Base-by-base conservation (phyloP, 2,888 invertebrate species). In the Nymphalis urticae region DNA sequence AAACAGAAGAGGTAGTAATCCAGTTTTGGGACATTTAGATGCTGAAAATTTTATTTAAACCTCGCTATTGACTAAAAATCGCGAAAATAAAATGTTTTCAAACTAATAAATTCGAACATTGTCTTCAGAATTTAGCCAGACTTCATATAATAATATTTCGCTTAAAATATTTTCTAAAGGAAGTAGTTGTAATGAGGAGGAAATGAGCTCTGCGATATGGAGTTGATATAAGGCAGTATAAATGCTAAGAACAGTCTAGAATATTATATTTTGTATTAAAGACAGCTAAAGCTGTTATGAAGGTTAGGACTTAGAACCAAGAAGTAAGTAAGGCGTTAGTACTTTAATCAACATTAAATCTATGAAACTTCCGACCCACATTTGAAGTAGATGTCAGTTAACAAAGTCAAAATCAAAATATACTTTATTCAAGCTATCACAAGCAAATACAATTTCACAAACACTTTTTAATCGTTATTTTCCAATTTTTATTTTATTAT, bases 121-220 rank as follows among this genome's bases (percentile, higher is more conserved):
- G 24, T 24, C 24, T 53, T 53, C 10, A 53, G 24, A 13, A 53
- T 59, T 47, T 48, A 19, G 56, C 48, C 48, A 9, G 56, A 64
- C 27, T 48, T 32, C 27, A 32, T 6, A 32, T 6, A 32, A 5
- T 59, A 59, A 65, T 65, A 65, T 65, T 65, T 59, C 59, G 59
- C 51, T 65, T 10, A 65, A 59, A 65, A 51, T 65, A 51, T 65
- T 59, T 65, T 50, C 51, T 16, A 50, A 59, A 50, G 50, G 36
- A 36, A 65, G 50, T 47, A 65, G 24, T 59, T 65, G 32, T 59
- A 65, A 65, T 65, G 42, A 42, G 51, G 59, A 65, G 65, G 65
- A 65, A 65, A 65, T 65, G 50, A 65, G 42, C n/a, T 65, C 59
- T 51, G 36, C n/a, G 21, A 65, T 65, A 65, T 13, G 5, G 24